phyloP scores from a whole-genome alignment of 1,140 invertebrate genomes.

The Diprion similis region DNA sequence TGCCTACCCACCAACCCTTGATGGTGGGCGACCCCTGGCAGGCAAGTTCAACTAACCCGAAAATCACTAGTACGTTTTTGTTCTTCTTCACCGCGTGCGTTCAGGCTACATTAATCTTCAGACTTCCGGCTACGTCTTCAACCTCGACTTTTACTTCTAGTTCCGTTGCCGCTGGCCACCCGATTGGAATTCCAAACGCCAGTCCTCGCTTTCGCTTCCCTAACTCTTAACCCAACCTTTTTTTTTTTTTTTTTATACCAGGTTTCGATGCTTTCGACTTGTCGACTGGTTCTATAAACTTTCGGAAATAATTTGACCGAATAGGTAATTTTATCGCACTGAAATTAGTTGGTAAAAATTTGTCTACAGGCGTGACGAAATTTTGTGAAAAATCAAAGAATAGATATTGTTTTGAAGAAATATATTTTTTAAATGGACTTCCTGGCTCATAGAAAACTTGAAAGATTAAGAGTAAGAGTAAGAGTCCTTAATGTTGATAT shows the following conservation, averaged over 20 bases:
- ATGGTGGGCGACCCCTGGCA: neutral
- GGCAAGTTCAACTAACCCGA: conserved; percentile 1
- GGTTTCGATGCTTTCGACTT: too few species aligned
- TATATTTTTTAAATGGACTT: too few species aligned
- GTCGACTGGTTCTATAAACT: too few species aligned
- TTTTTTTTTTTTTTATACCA: neutral
- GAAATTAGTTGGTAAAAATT: too few species aligned
- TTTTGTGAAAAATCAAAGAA: too few species aligned
- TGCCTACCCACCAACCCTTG: neutral
- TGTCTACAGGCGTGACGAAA: too few species aligned
- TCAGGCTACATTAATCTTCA: neutral
- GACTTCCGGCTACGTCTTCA: conserved; percentile 2
- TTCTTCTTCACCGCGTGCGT: neutral
- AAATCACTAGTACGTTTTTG: conserved; percentile 7
- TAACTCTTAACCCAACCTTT: neutral
- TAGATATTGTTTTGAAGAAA: too few species aligned
- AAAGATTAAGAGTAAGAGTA: too few species aligned
- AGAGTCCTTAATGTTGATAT: too few species aligned
- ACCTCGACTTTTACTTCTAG: neutral
- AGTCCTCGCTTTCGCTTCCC: neutral
- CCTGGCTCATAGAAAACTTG: too few species aligned
- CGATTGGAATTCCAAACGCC: neutral
- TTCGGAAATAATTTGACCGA: too few species aligned
- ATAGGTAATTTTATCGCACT: too few species aligned
- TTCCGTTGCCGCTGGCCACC: neutral